Percentiles rank a stretch among this genome's conserved stretches.
phyloP scores from a whole-genome alignment of 2,113 vertebrate species.

The Setophaga petechia region DNA sequence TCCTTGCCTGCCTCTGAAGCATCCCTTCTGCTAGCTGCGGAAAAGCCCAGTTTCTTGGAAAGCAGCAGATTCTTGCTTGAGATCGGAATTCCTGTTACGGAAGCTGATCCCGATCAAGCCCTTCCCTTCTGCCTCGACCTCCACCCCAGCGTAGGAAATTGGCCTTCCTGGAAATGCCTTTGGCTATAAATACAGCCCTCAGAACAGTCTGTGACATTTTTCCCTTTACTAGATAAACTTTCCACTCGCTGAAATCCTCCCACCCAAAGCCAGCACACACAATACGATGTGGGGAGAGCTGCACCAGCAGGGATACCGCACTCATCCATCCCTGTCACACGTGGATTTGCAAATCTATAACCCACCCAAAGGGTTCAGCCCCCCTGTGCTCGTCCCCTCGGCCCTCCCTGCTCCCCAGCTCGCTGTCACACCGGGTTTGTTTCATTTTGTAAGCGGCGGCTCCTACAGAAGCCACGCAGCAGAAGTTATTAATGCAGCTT shows the following conservation, averaged over 20 bases:
- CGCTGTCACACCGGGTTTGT: neutral
- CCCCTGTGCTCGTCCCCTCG: rapidly evolving
- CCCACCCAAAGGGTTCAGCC: neutral
- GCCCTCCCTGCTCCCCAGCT: neutral
- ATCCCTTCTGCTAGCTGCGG: constrained; percentile 13
- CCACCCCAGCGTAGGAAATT: constrained; percentile 45
- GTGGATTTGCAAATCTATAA: rapidly evolving
- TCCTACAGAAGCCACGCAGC: neutral
- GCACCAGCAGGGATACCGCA: rapidly evolving
- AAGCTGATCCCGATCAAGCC: constrained; percentile 15
- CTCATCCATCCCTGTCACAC: neutral
- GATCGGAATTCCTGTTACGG: constrained; percentile 35
- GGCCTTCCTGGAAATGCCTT: constrained; percentile 46
- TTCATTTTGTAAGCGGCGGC: neutral
- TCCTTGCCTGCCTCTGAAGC: constrained; percentile 1
- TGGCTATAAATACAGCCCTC: neutral
- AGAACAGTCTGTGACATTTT: constrained; percentile 4
- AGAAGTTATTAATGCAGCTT: constrained; percentile 54
- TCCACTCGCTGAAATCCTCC: neutral
- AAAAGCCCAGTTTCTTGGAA: constrained; percentile 65
- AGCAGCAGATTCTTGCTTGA: constrained; percentile 15
- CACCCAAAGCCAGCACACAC: rapidly evolving
- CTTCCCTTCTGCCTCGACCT: constrained; percentile 25
- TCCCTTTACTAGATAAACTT: neutral
- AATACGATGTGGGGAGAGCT: rapidly evolving